Conservation (phyloP, 2,797 vertebrate genomes). For the Micropoecilia bifurca region DNA sequence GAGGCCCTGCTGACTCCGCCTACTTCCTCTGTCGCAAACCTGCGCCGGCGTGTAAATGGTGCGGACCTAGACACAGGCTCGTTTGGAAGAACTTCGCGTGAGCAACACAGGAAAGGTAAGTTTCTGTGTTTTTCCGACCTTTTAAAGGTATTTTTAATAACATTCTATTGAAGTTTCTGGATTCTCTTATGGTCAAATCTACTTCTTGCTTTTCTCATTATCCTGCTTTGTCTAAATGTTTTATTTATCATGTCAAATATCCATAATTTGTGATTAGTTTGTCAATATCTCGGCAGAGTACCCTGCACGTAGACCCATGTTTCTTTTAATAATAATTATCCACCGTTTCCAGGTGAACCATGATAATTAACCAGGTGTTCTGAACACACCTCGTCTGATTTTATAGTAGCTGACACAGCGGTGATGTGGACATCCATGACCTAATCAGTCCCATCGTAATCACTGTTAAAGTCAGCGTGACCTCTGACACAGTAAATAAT, state of each 20-base stretch:
- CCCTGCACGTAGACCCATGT: background rate
- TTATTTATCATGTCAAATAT: background rate
- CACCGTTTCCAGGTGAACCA: background rate
- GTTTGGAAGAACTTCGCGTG: background rate
- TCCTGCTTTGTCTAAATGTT: background rate
- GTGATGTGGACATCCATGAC: background rate
- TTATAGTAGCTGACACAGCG: background rate
- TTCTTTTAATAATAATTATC: background rate
- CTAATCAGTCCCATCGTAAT: background rate
- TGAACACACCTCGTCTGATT: background rate
- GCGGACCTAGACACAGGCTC: background rate
- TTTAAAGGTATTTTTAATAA: background rate
- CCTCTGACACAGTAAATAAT: background rate
- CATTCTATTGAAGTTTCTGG: background rate
- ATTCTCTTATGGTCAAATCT: too few relatives aligned
- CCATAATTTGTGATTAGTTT: background rate
- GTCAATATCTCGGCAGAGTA: background rate
- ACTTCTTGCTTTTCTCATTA: background rate
- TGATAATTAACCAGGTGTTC: background rate
- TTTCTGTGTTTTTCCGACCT: background rate
- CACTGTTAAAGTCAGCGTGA: background rate
- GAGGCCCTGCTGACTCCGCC: background rate
- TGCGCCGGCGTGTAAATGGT: conserved; percentile 5
- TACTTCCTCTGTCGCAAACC: background rate
- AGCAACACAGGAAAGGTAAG: conserved; percentile 1